Base-by-base conservation (phyloP, 1,140 invertebrate species). In the Cotesia glomerata region DNA sequence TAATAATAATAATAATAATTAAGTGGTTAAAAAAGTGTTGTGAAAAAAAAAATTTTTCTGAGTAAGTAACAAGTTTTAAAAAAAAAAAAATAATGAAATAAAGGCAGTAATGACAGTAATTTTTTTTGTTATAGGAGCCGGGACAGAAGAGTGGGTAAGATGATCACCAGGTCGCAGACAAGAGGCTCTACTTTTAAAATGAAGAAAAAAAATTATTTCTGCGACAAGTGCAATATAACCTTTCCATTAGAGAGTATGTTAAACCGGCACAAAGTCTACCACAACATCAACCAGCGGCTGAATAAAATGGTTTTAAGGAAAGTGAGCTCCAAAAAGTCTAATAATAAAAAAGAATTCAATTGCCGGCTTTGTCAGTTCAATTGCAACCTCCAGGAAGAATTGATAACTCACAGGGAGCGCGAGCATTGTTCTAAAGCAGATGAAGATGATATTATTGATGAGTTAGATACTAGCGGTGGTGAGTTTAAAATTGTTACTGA, bases 171-270 rank as follows among this genome's bases (percentile, higher is more conserved):
- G 8, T 45, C 39, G 2, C 39, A 45, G 39, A 45, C 5, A 54
- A 76, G 51, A 49, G 70, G 11, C 49, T 58, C 7, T 66, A 69
- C 26, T 26, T 26, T 2, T n/a, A 5, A 63, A 14, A 13, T 35
- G 4, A 9, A 16, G 9, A 64, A 66, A 49, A 62, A 72, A 8
- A 75, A 69, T 9, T 65, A 68, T 58, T 26, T 16, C 26, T 88
- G 86, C 32, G 58, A 81, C 2, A 81, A 77, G 39, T 87, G 86
- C 39, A 64, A 34, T 7, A 61, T 83, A 14, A 78, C 80, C 49
- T 88, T 86, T 52, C 80, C 82, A 0, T 9, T 79, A n/a, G 73
- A 76, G 5, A 76, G 9, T 2, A 82, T 85, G 77, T 66, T 87
- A 18, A 76, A 76, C 13, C 77, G 81, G 51, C 85, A 87, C 52